A percentile compares a stretch with the other conserved stretches of the same genome.
phyloP scores from a whole-genome alignment of 2,888 invertebrate species.

The Atethmia centrago region DNA sequence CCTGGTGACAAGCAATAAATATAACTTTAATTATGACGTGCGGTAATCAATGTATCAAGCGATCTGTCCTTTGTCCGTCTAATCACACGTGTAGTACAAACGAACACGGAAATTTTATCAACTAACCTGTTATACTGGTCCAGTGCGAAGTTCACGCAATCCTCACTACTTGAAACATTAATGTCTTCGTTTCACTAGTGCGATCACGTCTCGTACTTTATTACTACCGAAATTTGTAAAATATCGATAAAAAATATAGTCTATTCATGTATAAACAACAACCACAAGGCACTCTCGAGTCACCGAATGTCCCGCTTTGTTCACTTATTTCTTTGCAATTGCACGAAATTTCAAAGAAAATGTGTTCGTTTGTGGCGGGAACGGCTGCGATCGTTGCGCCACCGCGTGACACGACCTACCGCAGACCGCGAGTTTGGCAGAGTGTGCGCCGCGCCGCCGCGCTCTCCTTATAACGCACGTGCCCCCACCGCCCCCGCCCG shows the following conservation, averaged over 20 bases:
- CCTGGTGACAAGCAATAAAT: conserved; percentile 30
- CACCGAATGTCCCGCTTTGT: conserved; percentile 82
- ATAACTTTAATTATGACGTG: conserved; percentile 40
- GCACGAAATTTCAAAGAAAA: conserved; percentile 90
- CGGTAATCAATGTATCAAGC: conserved; percentile 48
- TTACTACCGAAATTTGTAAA: conserved; percentile 72
- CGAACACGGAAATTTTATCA: conserved; percentile 55
- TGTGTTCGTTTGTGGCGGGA: conserved; percentile 81
- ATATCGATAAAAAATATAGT: conserved; percentile 78
- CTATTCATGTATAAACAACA: conserved; percentile 76
- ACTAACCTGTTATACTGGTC: conserved; percentile 77
- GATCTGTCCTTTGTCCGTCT: conserved; percentile 55
- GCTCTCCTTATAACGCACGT: conserved; percentile 74
- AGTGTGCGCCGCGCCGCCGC: conserved; percentile 83
- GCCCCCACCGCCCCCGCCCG: conserved; percentile 64
- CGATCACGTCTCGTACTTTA: conserved; percentile 81
- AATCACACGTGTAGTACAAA: conserved; percentile 51
- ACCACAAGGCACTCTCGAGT: conserved; percentile 86
- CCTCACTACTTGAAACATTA: conserved; percentile 86
- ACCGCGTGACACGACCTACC: conserved; percentile 87
- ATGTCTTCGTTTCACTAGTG: conserved; percentile 83
- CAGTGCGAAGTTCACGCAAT: conserved; percentile 81
- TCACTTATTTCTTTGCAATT: conserved; percentile 90
- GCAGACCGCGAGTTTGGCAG: conserved; percentile 84
- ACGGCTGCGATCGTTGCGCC: conserved; percentile 88